phyloP scores from a whole-genome alignment of 2,797 vertebrate species.

The Coendou prehensilis region DNA sequence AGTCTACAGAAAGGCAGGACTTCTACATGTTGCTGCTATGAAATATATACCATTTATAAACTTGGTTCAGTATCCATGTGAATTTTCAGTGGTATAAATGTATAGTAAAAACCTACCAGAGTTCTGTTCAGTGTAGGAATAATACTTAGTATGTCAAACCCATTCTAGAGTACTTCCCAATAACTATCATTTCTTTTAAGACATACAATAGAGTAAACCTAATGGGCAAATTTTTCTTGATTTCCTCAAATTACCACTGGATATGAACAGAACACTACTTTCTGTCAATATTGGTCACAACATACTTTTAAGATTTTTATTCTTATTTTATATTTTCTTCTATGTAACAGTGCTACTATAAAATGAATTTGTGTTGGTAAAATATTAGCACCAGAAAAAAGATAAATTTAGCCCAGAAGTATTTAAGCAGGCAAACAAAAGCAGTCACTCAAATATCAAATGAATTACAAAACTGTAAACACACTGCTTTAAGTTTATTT shows the following conservation, averaged over 20 bases:
- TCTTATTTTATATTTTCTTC: slow-evolving; percentile 32
- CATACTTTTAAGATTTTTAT: not conserved
- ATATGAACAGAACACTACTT: slow-evolving; percentile 49
- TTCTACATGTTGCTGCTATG: not conserved
- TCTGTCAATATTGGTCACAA: slow-evolving; percentile 32
- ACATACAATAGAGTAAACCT: slow-evolving; percentile 11
- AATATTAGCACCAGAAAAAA: not conserved
- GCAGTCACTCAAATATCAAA: slow-evolving; percentile 26
- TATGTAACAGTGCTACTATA: slow-evolving; percentile 30
- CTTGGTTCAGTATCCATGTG: not conserved
- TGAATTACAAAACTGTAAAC: slow-evolving; percentile 7
- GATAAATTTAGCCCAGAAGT: not conserved
- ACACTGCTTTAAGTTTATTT: slow-evolving; percentile 46
- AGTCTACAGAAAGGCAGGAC: not conserved
- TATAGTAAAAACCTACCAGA: not conserved
- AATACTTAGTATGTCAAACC: slow-evolving; percentile 21
- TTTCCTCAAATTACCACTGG: not conserved
- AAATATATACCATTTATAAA: slow-evolving; percentile 50
- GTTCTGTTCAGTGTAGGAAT: not conserved
- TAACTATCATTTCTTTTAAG: slow-evolving; percentile 55
- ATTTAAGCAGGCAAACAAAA: slow-evolving; percentile 5
- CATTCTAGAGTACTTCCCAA: slow-evolving; percentile 24
- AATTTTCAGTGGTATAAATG: not conserved
- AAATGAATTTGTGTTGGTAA: slow-evolving; percentile 42
- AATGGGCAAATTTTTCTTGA: not conserved